Evolutionary conservation across 2,888 invertebrate genomes (phyloP), one percentile per base, ranked within the genome.

Genomic region (Epistrophe grossulariae): DNA sequence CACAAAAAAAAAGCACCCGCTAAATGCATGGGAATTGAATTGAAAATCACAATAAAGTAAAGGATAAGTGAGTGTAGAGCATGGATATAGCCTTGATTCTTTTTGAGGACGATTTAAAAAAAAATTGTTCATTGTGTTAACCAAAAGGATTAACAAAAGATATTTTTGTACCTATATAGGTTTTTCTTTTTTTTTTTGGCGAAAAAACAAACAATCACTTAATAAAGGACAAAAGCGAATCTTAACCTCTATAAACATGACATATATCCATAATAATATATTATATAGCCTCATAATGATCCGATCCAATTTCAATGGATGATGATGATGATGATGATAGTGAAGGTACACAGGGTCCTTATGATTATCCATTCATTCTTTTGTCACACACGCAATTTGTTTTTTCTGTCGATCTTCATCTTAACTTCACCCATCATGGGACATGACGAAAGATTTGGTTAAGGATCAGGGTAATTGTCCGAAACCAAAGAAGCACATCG

Each of bases 391-490:
- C 31, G 38, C 10, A 10, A 28, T 40, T 9, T 60, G 40, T 8
- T 13, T 24, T 38, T 38, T 6, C 2, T 31, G 55, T 55, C n/a
- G 19, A 70, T 17, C 31, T 28, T 66, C 35, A 64, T 55, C 11
- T 64, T 72, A 38, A 70, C n/a, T 68, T 80, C 72, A 81, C 81
- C 77, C 72, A 68, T 48, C 17, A 60, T 77, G 74, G 50, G 43
- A 55, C 73, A 24, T 19, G 35, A 50, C n/a, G 17, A 45, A 50
- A 40, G 35, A 19, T 60, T 68, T 68, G 80, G 45, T 77, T 68
- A 80, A 45, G 45, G 80, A 81, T 85, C 81, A 48, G 57, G 70
- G 48, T 57, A 79, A 82, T 85, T 82, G 85, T 85, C 82, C 85
- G 78, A 82, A 79, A 74, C 74, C 80, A 71, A 85, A 64, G 71